phyloP scores from a whole-genome alignment of 1,140 invertebrate species.

The Saccostrea echinata region DNA sequence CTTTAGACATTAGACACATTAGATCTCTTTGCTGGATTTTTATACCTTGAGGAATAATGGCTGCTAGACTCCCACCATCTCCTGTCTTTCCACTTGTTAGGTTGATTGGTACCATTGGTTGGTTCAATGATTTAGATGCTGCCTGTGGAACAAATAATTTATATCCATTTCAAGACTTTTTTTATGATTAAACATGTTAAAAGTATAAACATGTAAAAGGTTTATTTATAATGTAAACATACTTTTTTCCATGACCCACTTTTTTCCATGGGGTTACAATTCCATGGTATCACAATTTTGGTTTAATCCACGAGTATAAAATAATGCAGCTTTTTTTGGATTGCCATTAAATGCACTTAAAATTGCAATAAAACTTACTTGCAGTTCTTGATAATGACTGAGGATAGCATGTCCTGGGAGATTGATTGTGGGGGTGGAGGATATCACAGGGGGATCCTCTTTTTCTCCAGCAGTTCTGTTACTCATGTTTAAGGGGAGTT shows the following conservation, averaged over 20 bases:
- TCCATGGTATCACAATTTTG: too few species aligned
- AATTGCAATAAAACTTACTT: background rate
- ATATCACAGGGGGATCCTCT: background rate
- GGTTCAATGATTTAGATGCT: background rate
- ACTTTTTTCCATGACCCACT: too few species aligned
- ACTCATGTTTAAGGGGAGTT: background rate
- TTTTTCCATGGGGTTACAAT: too few species aligned
- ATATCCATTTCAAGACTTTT: background rate
- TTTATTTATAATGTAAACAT: too few species aligned
- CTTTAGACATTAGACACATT: too few species aligned
- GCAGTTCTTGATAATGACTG: background rate
- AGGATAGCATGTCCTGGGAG: background rate
- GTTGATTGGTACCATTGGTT: slow-evolving; percentile 2
- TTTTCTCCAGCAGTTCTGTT: slow-evolving; percentile 16
- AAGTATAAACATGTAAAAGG: too few species aligned
- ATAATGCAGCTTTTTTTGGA: too few species aligned
- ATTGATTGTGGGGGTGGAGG: background rate
- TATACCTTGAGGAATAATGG: slow-evolving; percentile 24
- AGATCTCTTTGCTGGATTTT: background rate
- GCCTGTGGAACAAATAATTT: background rate
- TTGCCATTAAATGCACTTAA: too few species aligned
- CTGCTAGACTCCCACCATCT: background rate
- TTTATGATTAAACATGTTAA: too few species aligned
- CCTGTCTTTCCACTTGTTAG: background rate
- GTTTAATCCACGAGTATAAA: too few species aligned